phyloP scores from a whole-genome alignment of 2,888 invertebrate genomes.

The Ochropacha duplaris region DNA sequence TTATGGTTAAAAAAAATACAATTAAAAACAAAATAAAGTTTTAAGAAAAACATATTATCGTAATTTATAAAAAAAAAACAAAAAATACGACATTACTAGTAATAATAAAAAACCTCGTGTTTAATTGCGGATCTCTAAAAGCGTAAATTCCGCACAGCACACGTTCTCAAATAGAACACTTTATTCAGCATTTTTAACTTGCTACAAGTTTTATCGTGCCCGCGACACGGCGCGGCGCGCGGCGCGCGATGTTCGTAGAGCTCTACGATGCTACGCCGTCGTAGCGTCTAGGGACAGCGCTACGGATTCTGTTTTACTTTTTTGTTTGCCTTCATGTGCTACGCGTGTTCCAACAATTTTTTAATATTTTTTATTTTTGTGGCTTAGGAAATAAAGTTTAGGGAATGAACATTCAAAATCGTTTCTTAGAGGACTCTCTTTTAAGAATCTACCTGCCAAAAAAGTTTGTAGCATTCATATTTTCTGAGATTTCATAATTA shows the following conservation, averaged over 20 bases:
- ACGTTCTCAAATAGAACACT: constrained; percentile 32
- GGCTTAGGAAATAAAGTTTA: background rate
- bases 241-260: constrained; percentile 6
- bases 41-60: no score
- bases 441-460: no score
- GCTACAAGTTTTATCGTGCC: constrained; percentile 45
- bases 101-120: background rate
- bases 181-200: constrained; percentile 50
- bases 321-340: background rate
- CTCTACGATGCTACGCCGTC: constrained; percentile 25
- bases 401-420: no score
- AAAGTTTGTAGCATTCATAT: no score
- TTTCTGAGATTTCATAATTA: no score
- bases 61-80: no score
- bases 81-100: no score
- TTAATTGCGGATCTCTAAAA: constrained; percentile 7
- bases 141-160: constrained; percentile 18
- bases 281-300: constrained; percentile 16
- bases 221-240: constrained; percentile 28
- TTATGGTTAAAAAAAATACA: no score
- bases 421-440: no score
- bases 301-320: constrained; percentile 5
- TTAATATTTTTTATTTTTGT: background rate
- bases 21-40: no score
- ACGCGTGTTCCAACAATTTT: background rate